phyloP scores from a whole-genome alignment of 1,140 invertebrate genomes.

The Penaeus chinensis region DNA sequence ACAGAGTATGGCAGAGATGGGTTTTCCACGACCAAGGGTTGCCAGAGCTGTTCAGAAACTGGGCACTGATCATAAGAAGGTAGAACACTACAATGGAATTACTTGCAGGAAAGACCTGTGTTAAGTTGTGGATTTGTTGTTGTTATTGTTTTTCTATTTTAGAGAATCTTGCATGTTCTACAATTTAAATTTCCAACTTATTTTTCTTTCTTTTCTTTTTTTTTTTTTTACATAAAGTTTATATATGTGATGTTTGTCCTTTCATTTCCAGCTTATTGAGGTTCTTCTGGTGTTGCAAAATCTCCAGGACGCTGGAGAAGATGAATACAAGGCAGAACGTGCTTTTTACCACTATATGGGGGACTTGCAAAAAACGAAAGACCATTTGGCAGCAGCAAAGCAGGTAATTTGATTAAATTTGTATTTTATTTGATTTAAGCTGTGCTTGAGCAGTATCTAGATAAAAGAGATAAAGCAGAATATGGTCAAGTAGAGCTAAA shows the following conservation, averaged over 20 bases:
- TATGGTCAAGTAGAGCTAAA: not conserved
- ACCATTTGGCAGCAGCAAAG: constrained; percentile 49
- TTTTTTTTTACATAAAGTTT: not conserved
- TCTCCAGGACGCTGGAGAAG: constrained; percentile 56
- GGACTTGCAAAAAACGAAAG: constrained; percentile 53
- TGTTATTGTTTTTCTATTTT: not conserved
- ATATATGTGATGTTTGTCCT: no score
- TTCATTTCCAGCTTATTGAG: constrained; percentile 50
- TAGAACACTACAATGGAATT: constrained; percentile 38
- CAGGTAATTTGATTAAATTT: constrained; percentile 26
- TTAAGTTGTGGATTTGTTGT: not conserved
- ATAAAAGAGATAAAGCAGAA: not conserved
- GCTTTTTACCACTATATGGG: constrained; percentile 59
- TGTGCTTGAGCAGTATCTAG: not conserved
- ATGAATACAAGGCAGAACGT: constrained; percentile 56
- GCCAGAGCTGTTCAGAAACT: constrained; percentile 68
- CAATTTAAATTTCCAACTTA: no score
- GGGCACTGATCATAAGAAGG: constrained; percentile 69
- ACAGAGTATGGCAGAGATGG: constrained; percentile 68
- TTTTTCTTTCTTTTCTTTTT: not conserved
- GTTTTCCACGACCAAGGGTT: constrained; percentile 67
- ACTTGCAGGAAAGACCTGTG: not conserved
- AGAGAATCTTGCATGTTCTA: not conserved
- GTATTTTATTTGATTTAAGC: not conserved
- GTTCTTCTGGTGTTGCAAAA: constrained; percentile 57